phyloP scores from a whole-genome alignment of 2,888 invertebrate species.

The Lumbricus terrestris region DNA sequence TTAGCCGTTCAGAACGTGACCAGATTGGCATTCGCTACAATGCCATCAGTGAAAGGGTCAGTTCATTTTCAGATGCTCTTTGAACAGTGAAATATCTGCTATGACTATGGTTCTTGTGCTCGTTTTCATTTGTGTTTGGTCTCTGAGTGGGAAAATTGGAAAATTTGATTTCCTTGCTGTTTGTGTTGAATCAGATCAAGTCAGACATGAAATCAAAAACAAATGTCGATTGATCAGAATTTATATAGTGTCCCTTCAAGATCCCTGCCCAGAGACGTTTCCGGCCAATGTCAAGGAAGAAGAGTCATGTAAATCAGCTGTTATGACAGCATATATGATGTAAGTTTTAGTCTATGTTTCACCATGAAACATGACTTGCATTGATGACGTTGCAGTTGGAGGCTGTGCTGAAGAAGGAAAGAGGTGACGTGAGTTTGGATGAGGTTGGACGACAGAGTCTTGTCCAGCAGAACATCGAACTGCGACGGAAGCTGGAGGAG shows the following conservation, averaged over 20 bases:
- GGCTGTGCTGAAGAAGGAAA: constrained; percentile 47
- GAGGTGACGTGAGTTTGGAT: constrained; percentile 38
- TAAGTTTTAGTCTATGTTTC: not conserved
- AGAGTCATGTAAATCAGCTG: not conserved
- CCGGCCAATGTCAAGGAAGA: too few species aligned
- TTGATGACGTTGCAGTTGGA: constrained; percentile 48
- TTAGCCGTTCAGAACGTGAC: constrained; percentile 60
- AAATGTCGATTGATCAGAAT: too few species aligned
- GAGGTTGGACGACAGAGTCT: constrained; percentile 51
- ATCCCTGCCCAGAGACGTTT: too few species aligned
- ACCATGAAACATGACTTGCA: not conserved
- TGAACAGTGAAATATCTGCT: not conserved
- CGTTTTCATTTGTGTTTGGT: not conserved
- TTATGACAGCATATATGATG: not conserved
- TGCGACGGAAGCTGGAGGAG: constrained; percentile 63
- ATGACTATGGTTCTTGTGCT: not conserved
- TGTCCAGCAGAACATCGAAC: constrained; percentile 63
- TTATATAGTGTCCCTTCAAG: too few species aligned
- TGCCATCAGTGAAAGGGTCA: constrained; percentile 60
- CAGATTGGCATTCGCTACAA: constrained; percentile 61
- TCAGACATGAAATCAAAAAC: too few species aligned
- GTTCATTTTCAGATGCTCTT: constrained; percentile 34
- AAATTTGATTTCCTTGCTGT: too few species aligned
- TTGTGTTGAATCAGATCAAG: too few species aligned
- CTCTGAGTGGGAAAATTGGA: not conserved